Percentiles rank a stretch among this genome's conserved stretches.
Evolutionary conservation across 2,797 vertebrate genomes (phyloP).

Genomic region (Acanthopagrus latus): DNA sequence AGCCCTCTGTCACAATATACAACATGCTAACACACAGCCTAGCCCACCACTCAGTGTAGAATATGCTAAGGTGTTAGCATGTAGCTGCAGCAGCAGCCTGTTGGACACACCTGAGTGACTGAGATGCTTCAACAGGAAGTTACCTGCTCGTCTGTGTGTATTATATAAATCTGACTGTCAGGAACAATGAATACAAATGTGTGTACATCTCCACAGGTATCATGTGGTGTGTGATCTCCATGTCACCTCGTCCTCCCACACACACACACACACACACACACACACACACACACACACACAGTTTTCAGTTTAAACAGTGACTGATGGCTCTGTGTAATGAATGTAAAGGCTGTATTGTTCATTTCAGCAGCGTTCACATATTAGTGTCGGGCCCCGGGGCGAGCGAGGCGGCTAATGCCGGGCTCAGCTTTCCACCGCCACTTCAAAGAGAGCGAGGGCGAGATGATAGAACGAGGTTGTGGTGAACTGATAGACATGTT

Average conservation of each 20-base stretch:
- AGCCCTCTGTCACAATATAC: too few relatives aligned
- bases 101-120: constrained; percentile 6
- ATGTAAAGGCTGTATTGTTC: constrained; percentile 77
- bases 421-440: constrained; percentile 73
- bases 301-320: constrained; percentile 58
- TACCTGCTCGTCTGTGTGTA: constrained; percentile 9
- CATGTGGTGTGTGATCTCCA: constrained; percentile 53
- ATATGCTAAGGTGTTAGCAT: not conserved
- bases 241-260: constrained; percentile 18
- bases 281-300: constrained; percentile 30
- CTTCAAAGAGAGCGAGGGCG: constrained; percentile 69
- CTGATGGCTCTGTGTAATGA: constrained; percentile 74
- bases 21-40: too few relatives aligned
- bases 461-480: constrained; percentile 22
- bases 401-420: constrained; percentile 54
- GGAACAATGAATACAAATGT: constrained; percentile 54
- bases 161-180: constrained; percentile 8
- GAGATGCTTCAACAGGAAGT: not conserved
- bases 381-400: constrained; percentile 71
- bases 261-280: constrained; percentile 3
- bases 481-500: constrained; percentile 46
- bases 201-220: constrained; percentile 54
- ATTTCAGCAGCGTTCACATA: constrained; percentile 64
- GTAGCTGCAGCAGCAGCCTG: not conserved
- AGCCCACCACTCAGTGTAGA: not conserved